phyloP scores from a whole-genome alignment of 2,888 invertebrate genomes.

The Monoplex corrugatus region DNA sequence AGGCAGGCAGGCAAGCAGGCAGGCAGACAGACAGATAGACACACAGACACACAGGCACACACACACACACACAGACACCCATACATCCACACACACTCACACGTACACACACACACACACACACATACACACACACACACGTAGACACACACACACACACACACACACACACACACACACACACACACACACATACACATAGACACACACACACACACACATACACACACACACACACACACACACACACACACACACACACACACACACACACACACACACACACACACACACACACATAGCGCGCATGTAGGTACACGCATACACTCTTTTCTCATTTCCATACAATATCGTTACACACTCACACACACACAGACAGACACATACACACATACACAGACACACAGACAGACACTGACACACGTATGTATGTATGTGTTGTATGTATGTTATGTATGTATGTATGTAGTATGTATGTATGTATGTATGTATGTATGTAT shows the following conservation, averaged over 20 bases:
- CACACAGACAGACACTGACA: no score
- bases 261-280: slow-evolving; percentile 7
- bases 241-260: neutral
- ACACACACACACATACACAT: neutral
- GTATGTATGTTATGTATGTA: no score
- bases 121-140: slow-evolving; percentile 6
- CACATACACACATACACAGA: no score
- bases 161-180: neutral
- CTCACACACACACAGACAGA: no score
- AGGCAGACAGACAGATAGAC: neutral
- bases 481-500: neutral
- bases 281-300: neutral
- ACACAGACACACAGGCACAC: slow-evolving; percentile 19
- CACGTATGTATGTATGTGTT: no score
- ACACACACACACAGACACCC: slow-evolving; percentile 18
- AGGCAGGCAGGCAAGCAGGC: neutral
- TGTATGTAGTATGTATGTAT: neutral
- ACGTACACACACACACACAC: neutral
- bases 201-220: neutral
- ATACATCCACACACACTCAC: neutral
- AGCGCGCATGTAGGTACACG: neutral
- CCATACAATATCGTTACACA: neutral
- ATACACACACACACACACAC: no score
- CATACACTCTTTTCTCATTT: neutral
- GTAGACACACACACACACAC: neutral